Percentiles rank a stretch among this genome's conserved stretches.
phyloP scores from a whole-genome alignment of 2,888 invertebrate genomes.

The Dromius quadrimaculatus region DNA sequence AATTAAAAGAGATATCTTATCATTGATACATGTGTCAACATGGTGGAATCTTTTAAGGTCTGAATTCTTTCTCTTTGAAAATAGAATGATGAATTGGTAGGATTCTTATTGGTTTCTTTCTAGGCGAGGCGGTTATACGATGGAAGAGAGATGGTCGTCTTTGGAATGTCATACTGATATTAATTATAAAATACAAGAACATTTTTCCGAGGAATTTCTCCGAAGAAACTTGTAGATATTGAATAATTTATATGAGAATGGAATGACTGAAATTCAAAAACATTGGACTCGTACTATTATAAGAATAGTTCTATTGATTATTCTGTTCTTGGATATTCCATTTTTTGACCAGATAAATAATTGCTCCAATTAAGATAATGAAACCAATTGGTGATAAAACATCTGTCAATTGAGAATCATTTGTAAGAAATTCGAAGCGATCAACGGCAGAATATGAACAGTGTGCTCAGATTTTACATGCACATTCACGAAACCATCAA shows the following conservation, averaged over 20 bases:
- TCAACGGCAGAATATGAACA: too few species aligned
- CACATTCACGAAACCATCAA: too few species aligned
- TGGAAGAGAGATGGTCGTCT: not conserved
- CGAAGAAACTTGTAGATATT: not conserved
- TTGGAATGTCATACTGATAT: not conserved
- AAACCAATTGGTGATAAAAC: too few species aligned
- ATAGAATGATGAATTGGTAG: slow-evolving; percentile 1
- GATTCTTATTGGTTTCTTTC: not conserved
- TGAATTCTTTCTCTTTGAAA: not conserved
- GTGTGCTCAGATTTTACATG: too few species aligned
- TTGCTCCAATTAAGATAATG: too few species aligned
- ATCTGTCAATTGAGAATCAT: too few species aligned
- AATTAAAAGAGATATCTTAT: slow-evolving; percentile 6
- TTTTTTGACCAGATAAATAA: too few species aligned
- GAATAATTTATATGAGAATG: slow-evolving; percentile 19
- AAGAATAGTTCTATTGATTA: too few species aligned
- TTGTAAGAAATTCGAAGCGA: too few species aligned
- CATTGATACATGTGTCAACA: slow-evolving; percentile 35
- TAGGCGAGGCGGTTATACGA: not conserved
- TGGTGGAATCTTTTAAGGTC: slow-evolving; percentile 12
- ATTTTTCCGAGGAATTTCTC: not conserved
- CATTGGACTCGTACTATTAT: too few species aligned
- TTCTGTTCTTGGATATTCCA: too few species aligned
- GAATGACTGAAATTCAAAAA: slow-evolving; percentile 9
- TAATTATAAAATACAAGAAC: not conserved